phyloP scores from a whole-genome alignment of 2,888 invertebrate species.

The Caenorhabditis sp. region DNA sequence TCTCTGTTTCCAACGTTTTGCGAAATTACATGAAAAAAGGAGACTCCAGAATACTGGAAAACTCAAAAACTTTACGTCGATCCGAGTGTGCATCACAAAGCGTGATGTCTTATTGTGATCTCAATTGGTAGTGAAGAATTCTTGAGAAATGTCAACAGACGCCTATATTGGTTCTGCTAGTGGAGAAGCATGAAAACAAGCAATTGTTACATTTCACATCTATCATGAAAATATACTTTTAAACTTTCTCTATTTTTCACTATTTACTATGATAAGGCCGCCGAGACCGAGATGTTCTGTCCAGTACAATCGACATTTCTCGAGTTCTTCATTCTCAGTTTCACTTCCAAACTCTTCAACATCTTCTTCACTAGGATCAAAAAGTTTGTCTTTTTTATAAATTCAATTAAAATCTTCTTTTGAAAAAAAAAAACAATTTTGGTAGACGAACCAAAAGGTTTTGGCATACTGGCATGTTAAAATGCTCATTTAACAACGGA shows the following conservation, averaged over 20 bases:
- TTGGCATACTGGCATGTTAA: background rate
- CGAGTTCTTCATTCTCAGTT: constrained; percentile 38
- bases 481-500: background rate
- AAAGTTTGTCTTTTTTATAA: no score
- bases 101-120: constrained; percentile 35
- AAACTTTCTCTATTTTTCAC: constrained; percentile 7
- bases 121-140: constrained; percentile 58
- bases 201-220: constrained; percentile 30
- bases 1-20: background rate
- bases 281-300: constrained; percentile 45
- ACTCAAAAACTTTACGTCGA: constrained; percentile 12
- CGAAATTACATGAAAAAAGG: background rate
- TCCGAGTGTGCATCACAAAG: constrained; percentile 3
- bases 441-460: background rate
- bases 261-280: constrained; percentile 52
- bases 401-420: no score
- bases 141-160: constrained; percentile 61
- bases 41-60: background rate
- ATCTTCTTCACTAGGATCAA: constrained; percentile 42
- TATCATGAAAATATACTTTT: constrained; percentile 18
- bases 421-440: no score
- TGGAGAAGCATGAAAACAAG: constrained; percentile 43
- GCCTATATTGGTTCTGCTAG: constrained; percentile 52
- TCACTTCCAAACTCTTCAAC: constrained; percentile 35
- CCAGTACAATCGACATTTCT: constrained; percentile 49